These are phyloP conservation scores for Karalla daura DNA, from an alignment of 2,797 vertebrate genomes.

Conservation along the genomic window DNA sequence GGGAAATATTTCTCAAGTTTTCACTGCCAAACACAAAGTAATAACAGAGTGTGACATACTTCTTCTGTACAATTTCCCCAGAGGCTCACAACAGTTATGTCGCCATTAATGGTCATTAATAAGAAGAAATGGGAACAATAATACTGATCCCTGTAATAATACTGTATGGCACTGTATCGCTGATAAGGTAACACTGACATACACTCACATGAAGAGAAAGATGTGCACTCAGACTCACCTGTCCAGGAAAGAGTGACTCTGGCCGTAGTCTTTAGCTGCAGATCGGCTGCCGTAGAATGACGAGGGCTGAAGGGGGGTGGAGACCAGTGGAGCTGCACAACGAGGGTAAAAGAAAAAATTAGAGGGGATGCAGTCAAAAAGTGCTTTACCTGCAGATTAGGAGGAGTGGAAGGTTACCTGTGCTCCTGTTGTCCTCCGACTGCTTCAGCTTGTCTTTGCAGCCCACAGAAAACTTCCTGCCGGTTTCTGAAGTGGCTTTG, in stretches of 20 bases:
- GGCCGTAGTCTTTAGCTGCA: constrained; percentile 90
- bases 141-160: too few species aligned
- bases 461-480: constrained; percentile 91
- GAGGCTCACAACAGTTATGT: too few species aligned
- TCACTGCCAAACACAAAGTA: too few species aligned
- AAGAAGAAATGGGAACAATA: too few species aligned
- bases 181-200: too few species aligned
- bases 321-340: constrained; percentile 86
- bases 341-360: not conserved
- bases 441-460: constrained; percentile 96
- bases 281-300: constrained; percentile 93
- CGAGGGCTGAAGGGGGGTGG: constrained; percentile 92
- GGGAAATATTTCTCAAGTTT: too few species aligned
- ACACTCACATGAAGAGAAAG: not conserved
- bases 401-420: constrained; percentile 79
- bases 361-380: not conserved
- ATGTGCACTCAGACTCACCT: constrained; percentile 79
- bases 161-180: too few species aligned
- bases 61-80: too few species aligned
- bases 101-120: too few species aligned
- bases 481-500: constrained; percentile 90
- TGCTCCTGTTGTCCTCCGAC: constrained; percentile 89
- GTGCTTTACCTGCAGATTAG: too few species aligned
- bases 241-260: constrained; percentile 89
- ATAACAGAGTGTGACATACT: too few species aligned